A percentile compares a stretch with the other conserved stretches of the same genome.
These are phyloP conservation scores for Holothuria scabra DNA, from an alignment of 53 echinoderm and acorn worm species.

Conservation along the genomic window DNA sequence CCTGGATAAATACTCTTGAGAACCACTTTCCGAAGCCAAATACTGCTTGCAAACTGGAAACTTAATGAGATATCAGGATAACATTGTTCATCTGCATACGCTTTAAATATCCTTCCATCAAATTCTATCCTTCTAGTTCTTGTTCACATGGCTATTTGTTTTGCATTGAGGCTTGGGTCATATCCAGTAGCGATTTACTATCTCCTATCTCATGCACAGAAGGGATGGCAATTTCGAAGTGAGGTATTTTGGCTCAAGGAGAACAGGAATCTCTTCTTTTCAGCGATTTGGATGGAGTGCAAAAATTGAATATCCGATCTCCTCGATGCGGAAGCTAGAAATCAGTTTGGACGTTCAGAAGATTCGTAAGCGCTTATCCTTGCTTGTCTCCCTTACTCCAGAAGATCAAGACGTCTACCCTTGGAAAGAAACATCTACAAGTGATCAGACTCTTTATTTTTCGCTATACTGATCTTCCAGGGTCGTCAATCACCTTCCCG, in stretches of 20 bases:
- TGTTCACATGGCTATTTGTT: not conserved
- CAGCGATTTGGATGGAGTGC: no score
- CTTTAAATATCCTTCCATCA: not conserved
- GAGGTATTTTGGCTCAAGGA: no score
- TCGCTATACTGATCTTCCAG: no score
- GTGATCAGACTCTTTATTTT: no score
- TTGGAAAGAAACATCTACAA: no score
- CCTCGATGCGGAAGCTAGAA: slow-evolving; percentile 4
- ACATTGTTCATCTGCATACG: not conserved
- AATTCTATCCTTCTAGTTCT: not conserved
- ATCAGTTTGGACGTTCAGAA: not conserved
- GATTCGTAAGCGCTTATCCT: no score
- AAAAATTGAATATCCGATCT: not conserved
- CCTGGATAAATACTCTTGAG: not conserved
- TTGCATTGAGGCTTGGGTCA: not conserved
- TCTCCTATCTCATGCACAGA: not conserved
- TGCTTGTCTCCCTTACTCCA: no score
- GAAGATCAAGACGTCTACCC: no score
- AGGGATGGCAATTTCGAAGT: no score
- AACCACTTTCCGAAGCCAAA: not conserved
- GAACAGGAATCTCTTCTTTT: no score
- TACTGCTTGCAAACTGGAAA: not conserved
- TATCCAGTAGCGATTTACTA: not conserved
- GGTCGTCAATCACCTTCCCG: no score
- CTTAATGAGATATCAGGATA: not conserved